Evolutionary conservation across 2,797 vertebrate species (phyloP), one percentile per base, ranked within the genome.

Genomic region (Podarcis lilfordi): DNA sequence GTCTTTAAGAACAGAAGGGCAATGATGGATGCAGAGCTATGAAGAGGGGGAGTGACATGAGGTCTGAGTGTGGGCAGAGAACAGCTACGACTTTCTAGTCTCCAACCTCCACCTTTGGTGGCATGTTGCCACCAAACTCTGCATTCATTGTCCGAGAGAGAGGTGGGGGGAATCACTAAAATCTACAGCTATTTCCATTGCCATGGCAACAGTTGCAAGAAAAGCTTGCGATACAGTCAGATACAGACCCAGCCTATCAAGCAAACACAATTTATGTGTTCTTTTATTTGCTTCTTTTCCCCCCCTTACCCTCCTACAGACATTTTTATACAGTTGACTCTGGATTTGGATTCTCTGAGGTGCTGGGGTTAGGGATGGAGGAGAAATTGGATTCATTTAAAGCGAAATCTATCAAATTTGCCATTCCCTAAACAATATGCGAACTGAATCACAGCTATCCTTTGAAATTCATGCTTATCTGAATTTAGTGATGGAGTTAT

Each of bases 191-290:
- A 92, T 90, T 91, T 93, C 92, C 85, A 96, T 93, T 93, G 84
- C 94, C 88, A 93, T 95, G 82, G 94, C 86, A 94, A 96, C 95
- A 88, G n/a, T 87, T 92, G 91, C 78, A 85, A 93, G 89, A 90
- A 86, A 82, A 93, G 66, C 66, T 88, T 55, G 8, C 81, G 84
- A 80, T 87, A 90, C 37, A 93, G 35, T 71, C 66, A 59, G 82
- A 92, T 83, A 29, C 50, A 89, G 82, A 3, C 0, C 2, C 66
- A 84, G 82, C 77, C 45, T 87, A 84, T 85, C 43, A 66, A 89
- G 89, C 77, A 79, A 80, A 92, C 78, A 90, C 76, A 90, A 40
- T 68, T 25, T 92, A 43, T 43, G 4, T 59, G 45, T 89, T 80
- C n/a, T 86, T 91, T 85, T 88, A 71, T 87, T 88, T 72, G 17